Evolutionary conservation across 2,113 vertebrate genomes (phyloP), one percentile per base, ranked within the genome.

Genomic region (Peromyscus californicus): DNA sequence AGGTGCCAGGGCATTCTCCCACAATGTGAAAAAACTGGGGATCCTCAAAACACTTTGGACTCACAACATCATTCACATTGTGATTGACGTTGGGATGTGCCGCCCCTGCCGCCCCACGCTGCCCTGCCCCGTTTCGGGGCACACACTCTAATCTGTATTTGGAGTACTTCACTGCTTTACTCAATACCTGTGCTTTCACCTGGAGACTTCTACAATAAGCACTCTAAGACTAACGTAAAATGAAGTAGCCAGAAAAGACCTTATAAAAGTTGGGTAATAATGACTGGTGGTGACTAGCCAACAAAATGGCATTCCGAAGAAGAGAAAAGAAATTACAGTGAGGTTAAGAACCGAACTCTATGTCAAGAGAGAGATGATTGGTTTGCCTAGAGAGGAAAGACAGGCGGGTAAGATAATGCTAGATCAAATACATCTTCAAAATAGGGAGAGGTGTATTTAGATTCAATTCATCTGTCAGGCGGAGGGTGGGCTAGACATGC

Each of bases 291-390:
- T 59, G 7, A 80, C 13, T 17, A 63, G 31, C 75, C 11, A 95
- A 79, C 39, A 80, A 93, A 87, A 78, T 54, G 74, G 29, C 29
- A 69, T 69, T 92, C 61, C 39, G 87, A 79, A 90, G 51, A 93
- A 95, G 42, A 93, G 93, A 74, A 89, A 39, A 76, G 54, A 75
- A 90, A 76, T 7, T 48, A 87, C 0, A 84, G 75, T 87, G 26
- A 67, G 57, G 48, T 61, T 83, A 36, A 92, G 13, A 79, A 24
- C 6, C 65, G 84, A 85, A 45, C 59, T 31, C 45, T 31, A 33
- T 10, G 1, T 16, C 65, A n/a, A 72, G 67, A 91, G 36, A 91
- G 31, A 93, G 5, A 88, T 84, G 63, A 76, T 0, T 45, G 29
- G 42, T 59, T 82, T 61, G 6, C 79, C 36, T 54, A 22, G 57